phyloP scores from a whole-genome alignment of 92 coral and sea anemone species.

The Bergia puertoricense region DNA sequence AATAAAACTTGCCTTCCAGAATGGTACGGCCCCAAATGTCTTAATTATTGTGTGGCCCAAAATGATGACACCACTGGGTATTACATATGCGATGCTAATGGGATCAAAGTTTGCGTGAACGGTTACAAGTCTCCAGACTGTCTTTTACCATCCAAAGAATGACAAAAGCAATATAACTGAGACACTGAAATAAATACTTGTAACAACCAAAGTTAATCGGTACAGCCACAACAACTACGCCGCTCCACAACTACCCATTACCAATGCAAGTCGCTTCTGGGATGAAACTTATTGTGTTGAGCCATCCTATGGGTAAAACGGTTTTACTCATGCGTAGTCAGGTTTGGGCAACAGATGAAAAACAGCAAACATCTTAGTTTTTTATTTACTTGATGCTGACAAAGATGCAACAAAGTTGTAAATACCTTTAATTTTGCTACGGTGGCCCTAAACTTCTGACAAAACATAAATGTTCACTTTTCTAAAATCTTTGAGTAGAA shows the following conservation, averaged over 20 bases:
- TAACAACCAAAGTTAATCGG: background rate
- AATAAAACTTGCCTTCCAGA: conserved; percentile 44
- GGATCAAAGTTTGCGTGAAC: conserved; percentile 30
- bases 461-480: too few relatives aligned
- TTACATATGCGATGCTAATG: conserved; percentile 48
- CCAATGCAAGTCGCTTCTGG: background rate
- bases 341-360: background rate
- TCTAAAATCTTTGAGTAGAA: too few relatives aligned
- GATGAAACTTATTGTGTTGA: background rate
- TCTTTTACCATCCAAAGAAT: background rate
- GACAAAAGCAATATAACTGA: background rate
- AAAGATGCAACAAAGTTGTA: too few relatives aligned
- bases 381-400: too few relatives aligned
- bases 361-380: background rate
- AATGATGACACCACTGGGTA: conserved; percentile 25
- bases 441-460: too few relatives aligned
- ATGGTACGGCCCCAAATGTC: conserved; percentile 62
- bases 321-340: background rate
- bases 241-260: background rate
- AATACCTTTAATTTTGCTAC: too few relatives aligned
- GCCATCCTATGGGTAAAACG: background rate
- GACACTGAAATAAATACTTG: background rate
- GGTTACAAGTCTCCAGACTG: conserved; percentile 22
- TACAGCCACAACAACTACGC: background rate
- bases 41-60: conserved; percentile 45